A percentile compares a stretch with the other conserved stretches of the same genome.
Conservation (phyloP, 1,140 invertebrate genomes). For the Capitella teleta region DNA sequence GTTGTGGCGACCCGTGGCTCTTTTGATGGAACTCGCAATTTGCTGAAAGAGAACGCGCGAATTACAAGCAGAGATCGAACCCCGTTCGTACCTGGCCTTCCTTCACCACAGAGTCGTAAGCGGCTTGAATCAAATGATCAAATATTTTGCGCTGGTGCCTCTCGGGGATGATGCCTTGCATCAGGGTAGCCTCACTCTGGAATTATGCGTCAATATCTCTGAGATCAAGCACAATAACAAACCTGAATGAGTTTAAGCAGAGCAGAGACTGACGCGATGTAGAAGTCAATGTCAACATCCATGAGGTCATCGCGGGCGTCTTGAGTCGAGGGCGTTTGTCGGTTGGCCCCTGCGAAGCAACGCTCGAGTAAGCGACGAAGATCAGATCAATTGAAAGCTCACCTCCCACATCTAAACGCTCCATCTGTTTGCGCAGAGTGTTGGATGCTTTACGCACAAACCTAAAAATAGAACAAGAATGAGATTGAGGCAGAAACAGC, state of each 20-base stretch:
- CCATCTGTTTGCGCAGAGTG: not conserved
- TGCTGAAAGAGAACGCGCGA: constrained; percentile 49
- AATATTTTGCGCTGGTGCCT: constrained; percentile 67
- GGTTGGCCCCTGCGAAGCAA: too few species aligned
- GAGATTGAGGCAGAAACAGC: not conserved
- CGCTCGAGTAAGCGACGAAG: too few species aligned
- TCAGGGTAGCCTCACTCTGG: constrained; percentile 63
- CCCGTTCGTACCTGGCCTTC: constrained; percentile 79
- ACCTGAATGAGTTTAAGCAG: constrained; percentile 75
- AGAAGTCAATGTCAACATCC: constrained; percentile 57
- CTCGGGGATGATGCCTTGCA: constrained; percentile 71
- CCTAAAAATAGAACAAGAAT: not conserved
- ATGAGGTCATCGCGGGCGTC: constrained; percentile 43
- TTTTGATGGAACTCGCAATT: constrained; percentile 63
- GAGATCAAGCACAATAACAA: not conserved
- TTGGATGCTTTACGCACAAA: constrained; percentile 1
- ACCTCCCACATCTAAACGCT: not conserved
- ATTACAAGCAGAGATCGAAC: too few species aligned
- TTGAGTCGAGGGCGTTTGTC: too few species aligned
- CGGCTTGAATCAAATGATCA: constrained; percentile 69
- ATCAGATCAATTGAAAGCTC: too few species aligned
- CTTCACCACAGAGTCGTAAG: constrained; percentile 69
- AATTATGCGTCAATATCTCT: constrained; percentile 4
- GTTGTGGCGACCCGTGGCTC: constrained; percentile 66
- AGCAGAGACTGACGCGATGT: constrained; percentile 70